Evolutionary conservation across 2,113 vertebrate genomes (phyloP).

Genomic region (Strix uralensis): DNA sequence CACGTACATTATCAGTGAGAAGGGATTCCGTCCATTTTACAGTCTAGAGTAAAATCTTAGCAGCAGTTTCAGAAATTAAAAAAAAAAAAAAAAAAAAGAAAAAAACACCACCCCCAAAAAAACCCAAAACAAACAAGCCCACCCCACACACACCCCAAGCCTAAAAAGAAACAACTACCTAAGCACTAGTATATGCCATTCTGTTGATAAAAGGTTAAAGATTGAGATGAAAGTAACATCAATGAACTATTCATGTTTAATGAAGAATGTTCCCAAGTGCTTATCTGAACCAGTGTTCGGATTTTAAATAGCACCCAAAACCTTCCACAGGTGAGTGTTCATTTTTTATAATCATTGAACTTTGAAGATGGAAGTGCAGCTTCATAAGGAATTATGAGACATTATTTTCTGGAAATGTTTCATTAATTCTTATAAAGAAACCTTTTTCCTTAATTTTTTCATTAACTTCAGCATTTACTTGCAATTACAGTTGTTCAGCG

Average conservation of each 20-base stretch:
- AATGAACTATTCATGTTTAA: not conserved
- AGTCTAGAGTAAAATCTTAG: not conserved
- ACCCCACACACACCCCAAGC: too few species aligned
- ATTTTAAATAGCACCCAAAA: not conserved
- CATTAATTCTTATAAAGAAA: constrained; percentile 61
- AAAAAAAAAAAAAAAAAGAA: too few species aligned
- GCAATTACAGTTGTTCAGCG: constrained; percentile 62
- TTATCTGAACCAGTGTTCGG: not conserved
- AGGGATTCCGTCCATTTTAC: not conserved
- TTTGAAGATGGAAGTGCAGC: not conserved
- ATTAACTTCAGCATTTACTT: constrained; percentile 69
- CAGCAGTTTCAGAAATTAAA: not conserved
- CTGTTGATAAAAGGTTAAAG: not conserved
- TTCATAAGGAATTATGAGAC: not conserved
- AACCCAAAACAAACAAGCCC: not conserved
- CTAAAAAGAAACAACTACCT: not conserved
- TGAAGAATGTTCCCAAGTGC: not conserved
- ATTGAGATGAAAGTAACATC: not conserved
- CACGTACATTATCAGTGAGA: not conserved
- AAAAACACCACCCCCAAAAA: not conserved
- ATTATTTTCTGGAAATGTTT: constrained; percentile 61
- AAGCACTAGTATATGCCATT: not conserved
- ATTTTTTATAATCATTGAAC: not conserved
- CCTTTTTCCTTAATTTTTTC: constrained; percentile 48
- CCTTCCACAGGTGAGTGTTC: not conserved